Evolutionary conservation across 2,113 vertebrate species (phyloP), one percentile per base, ranked within the genome.

Genomic region (Bubo bubo): DNA sequence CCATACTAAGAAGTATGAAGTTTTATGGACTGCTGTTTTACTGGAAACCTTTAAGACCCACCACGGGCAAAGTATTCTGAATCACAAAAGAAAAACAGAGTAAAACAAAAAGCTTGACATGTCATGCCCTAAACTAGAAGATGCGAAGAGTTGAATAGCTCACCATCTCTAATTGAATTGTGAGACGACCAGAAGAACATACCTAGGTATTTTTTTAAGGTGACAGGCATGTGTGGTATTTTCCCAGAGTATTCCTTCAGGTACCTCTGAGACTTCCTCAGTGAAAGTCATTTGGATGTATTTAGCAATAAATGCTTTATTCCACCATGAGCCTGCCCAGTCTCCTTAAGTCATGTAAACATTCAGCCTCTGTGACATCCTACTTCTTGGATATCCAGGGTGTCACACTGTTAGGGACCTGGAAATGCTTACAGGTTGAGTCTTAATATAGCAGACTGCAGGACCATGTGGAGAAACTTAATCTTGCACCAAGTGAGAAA

Each of bases 281-380:
- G 19, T 71, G 41, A 43, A 91, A 72, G 35, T 50, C 3, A 50
- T 58, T 45, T 20, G 8, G 66, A 34, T 37, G 4, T 52, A 58
- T 66, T 79, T 24, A 43, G 32, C 27, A 52, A 50, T 50, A 58
- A 64, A 59, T 7, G 10, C 14, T 58, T 50, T 43, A 32, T 52
- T 72, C 27, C 5, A 37, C 30, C 34, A 32, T 49, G 20, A 63
- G 55, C 17, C 13, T 32, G 7, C 22, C 11, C 55, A 41, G 20
- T 12, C 16, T 55, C 23, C n/a, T 41, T 9, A 63, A 64, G 35
- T n/a, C n/a, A 63, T 24, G 19, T 34, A 39, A 72, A 28, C 49
- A 14, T 64, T 49, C 49, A 63, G 34, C 34, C 18, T 34, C 12
- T 1, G 0, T 55, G 55, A 60, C 0, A 0, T 45, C 27, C 47